A percentile compares a stretch with the other conserved stretches of the same genome.
Evolutionary conservation across 2,888 invertebrate species (phyloP).

Genomic region (Elaeidobius kamerunicus): DNA sequence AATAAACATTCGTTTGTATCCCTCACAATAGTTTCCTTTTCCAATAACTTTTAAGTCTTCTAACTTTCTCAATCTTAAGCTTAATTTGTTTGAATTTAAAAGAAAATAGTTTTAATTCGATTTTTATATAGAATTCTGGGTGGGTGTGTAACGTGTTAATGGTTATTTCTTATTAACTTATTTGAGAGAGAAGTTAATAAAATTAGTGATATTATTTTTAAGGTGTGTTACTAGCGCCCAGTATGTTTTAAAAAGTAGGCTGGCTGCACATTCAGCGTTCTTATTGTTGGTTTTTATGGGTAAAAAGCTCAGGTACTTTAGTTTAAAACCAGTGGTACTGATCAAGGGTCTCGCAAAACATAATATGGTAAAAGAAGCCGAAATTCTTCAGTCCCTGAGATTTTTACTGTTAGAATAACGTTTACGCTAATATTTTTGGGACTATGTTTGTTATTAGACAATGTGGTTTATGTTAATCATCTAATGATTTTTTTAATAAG

Average conservation of each 20-base stretch:
- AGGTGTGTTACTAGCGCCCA: constrained; percentile 27
- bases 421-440: constrained; percentile 21
- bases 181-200: constrained; percentile 27
- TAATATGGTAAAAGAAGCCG: background rate
- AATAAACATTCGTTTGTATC: constrained; percentile 1
- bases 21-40: background rate
- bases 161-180: constrained; percentile 28
- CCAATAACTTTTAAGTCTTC: too few species aligned
- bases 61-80: background rate
- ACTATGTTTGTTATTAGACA: constrained; percentile 27
- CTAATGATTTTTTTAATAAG: constrained; percentile 25
- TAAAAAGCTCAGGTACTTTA: constrained; percentile 19
- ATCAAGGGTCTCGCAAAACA: background rate
- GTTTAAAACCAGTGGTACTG: background rate
- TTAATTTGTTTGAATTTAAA: background rate
- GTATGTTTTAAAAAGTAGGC: constrained; percentile 10
- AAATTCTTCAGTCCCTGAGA: constrained; percentile 2
- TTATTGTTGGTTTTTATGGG: constrained; percentile 18
- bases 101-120: background rate
- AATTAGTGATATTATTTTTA: constrained; percentile 31
- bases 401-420: constrained; percentile 3
- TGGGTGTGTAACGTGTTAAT: constrained; percentile 26
- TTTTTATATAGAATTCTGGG: constrained; percentile 18
- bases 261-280: constrained; percentile 22
- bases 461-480: constrained; percentile 32